Conservation (phyloP, 1,140 invertebrate genomes). For the Amyelois transitella region DNA sequence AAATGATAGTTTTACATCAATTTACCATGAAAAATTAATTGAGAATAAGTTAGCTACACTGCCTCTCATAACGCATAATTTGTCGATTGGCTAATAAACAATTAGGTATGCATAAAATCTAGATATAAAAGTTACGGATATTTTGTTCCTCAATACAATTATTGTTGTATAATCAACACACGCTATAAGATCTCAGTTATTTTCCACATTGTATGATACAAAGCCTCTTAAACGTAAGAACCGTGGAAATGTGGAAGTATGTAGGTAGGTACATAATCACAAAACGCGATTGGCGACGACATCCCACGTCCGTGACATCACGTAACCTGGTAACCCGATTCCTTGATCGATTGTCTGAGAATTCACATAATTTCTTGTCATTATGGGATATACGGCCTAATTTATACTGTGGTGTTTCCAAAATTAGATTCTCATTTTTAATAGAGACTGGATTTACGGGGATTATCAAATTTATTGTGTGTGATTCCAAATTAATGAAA, state of each 20-base stretch:
- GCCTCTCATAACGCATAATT: no score
- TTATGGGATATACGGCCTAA: no score
- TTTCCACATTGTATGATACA: conserved; percentile 37
- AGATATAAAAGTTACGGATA: background rate
- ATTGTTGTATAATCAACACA: conserved; percentile 22
- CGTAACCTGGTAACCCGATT: background rate
- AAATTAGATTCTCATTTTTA: no score
- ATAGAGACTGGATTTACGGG: no score
- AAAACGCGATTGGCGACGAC: background rate
- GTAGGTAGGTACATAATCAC: conserved; percentile 12
- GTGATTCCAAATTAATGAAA: no score
- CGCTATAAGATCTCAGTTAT: conserved; percentile 33
- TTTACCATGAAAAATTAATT: no score
- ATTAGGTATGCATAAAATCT: background rate
- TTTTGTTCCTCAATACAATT: background rate
- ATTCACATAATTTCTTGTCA: background rate
- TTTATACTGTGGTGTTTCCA: no score
- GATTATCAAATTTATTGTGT: no score
- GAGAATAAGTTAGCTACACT: no score
- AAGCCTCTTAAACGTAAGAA: conserved; percentile 34
- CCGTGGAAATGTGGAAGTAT: conserved; percentile 35
- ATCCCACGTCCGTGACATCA: background rate
- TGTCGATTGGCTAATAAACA: background rate
- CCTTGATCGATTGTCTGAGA: background rate
- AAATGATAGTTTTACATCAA: no score